Evolutionary conservation across 1,140 invertebrate genomes (phyloP), one percentile per base, ranked within the genome.

Genomic region (Plectus sambesii): DNA sequence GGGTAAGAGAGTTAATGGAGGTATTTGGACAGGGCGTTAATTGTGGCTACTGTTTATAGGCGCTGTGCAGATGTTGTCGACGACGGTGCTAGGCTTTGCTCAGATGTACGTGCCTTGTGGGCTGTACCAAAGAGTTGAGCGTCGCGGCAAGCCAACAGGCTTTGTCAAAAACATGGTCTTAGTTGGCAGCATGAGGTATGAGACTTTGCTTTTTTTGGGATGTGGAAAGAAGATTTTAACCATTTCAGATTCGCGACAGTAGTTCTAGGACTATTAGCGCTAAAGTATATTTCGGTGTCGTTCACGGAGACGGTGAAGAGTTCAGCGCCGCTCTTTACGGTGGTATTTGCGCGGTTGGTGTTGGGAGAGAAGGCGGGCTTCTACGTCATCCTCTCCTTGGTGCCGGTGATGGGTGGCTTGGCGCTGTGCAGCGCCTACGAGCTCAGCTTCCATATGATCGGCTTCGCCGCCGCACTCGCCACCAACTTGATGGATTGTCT

Each of bases 231-330:
- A 12, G 12, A 35, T 60, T 42, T 47, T 57, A 55, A 53, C 48
- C 53, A 40, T 71, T 74, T 36, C 59, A 81, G 80, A 62, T 85
- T 84, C 71, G 76, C 78, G 33, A 84, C 82, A 2, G 81, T 84
- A 37, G 63, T 76, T 9, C 74, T 85, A 43, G 83, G 83, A 47
- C 70, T 86, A 51, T 74, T 85, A 33, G 81, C 84, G 5, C 73
- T 86, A 29, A 84, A 84, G 74, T 85, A 81, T 73, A 82, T 85
- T 43, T 81, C 83, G 44, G 83, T 85, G 22, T 84, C 82, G 69
- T 86, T 86, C 71, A 84, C 83, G 27, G 84, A 85, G 70, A 85
- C 83, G 17, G 82, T 86, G 15, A 86, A 86, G 70, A 84, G 82
- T 72, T 84, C 83, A 22, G 83, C 83, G 20, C 84, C 84, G 48